Conservation (phyloP, 2,888 invertebrate genomes). For the Periphyllus acericola region DNA sequence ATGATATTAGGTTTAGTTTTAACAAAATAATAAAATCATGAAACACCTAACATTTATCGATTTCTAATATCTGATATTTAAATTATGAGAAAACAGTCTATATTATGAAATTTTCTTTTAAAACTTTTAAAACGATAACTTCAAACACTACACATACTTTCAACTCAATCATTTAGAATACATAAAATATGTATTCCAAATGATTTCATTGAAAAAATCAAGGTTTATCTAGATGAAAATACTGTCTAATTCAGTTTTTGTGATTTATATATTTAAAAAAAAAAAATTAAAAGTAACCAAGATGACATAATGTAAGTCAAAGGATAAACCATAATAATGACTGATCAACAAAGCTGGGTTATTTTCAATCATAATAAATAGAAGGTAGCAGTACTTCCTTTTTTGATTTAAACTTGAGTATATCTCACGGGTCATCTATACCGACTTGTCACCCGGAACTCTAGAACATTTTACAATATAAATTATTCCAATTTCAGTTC, state of each 20-base stretch:
- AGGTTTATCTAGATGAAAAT: too few relatives aligned
- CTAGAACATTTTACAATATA: background rate
- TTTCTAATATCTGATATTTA: too few relatives aligned
- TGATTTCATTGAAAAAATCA: too few relatives aligned
- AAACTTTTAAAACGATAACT: too few relatives aligned
- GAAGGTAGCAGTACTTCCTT: background rate
- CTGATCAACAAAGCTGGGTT: background rate
- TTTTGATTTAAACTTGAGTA: background rate
- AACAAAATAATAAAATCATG: too few relatives aligned
- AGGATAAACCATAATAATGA: background rate
- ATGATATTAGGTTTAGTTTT: too few relatives aligned
- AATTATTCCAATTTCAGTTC: background rate
- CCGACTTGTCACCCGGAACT: background rate
- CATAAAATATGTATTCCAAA: too few relatives aligned
- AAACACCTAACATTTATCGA: too few relatives aligned
- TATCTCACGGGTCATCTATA: background rate
- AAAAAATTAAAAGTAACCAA: background rate
- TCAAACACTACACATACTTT: too few relatives aligned
- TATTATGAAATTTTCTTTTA: too few relatives aligned
- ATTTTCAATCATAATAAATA: constrained; percentile 6
- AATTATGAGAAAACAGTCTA: too few relatives aligned
- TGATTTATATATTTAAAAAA: background rate
- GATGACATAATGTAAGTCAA: background rate
- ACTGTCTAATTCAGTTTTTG: background rate
- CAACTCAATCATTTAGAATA: too few relatives aligned